Percentiles rank a stretch among this genome's conserved stretches.
These are phyloP conservation scores for Julus scanicus DNA, from an alignment of 2,888 invertebrate genomes.

Conservation along the genomic window DNA sequence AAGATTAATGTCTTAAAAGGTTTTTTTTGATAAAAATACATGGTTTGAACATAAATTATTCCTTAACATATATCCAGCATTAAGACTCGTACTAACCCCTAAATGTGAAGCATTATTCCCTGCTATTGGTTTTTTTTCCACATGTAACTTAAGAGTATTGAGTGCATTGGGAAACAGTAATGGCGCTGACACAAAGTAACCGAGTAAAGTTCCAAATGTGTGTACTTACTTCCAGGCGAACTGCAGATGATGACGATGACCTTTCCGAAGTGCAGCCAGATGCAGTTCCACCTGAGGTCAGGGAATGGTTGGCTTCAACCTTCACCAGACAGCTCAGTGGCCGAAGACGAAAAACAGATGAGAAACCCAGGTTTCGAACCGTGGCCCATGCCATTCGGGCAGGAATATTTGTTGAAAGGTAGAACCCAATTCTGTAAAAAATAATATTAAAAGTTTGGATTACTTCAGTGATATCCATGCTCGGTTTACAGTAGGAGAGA, in stretches of 20 bases:
- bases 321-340: slow-evolving; percentile 91
- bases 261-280: slow-evolving; percentile 95
- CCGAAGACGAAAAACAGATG: slow-evolving; percentile 78
- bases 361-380: slow-evolving; percentile 82
- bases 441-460: neutral
- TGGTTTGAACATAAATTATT: neutral
- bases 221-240: slow-evolving; percentile 47
- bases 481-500: too few relatives aligned
- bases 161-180: neutral
- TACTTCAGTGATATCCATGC: too few relatives aligned
- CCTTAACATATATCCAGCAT: neutral
- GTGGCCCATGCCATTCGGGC: slow-evolving; percentile 97
- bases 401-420: slow-evolving; percentile 91
- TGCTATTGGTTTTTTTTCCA: neutral
- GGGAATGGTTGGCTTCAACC: slow-evolving; percentile 96
- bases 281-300: slow-evolving; percentile 94
- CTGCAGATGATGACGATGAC: slow-evolving; percentile 88
- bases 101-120: neutral
- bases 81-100: neutral
- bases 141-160: neutral
- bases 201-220: neutral
- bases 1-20: neutral
- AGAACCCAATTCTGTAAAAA: neutral
- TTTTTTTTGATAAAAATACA: neutral
- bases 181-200: neutral